A percentile compares a stretch with the other conserved stretches of the same genome.
These are phyloP conservation scores for Thermophis baileyi DNA, from an alignment of 2,113 vertebrate genomes.

Conservation along the genomic window DNA sequence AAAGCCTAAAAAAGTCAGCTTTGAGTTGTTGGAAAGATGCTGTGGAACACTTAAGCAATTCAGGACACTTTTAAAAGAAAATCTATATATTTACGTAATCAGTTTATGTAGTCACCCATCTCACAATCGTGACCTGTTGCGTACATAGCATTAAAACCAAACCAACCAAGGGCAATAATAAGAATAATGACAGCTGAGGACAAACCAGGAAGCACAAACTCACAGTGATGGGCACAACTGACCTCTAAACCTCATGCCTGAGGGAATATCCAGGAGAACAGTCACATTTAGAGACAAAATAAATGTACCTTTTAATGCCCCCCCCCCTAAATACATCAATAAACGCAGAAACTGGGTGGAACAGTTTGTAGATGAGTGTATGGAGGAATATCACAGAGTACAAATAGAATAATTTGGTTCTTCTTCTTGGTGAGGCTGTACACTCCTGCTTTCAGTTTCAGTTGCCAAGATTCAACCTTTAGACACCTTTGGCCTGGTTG, in stretches of 20 bases:
- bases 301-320: neutral
- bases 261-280: neutral
- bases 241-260: neutral
- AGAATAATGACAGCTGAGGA: neutral
- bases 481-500: neutral
- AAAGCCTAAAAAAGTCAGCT: neutral
- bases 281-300: neutral
- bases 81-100: neutral
- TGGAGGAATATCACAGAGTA: neutral
- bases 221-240: neutral
- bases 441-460: neutral
- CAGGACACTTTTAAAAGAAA: neutral
- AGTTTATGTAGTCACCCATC: neutral
- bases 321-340: neutral
- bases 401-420: neutral
- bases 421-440: neutral
- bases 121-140: neutral
- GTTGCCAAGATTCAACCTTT: neutral
- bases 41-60: neutral
- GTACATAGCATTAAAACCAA: neutral
- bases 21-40: neutral
- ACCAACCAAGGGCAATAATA: neutral
- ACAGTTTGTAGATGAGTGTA: neutral
- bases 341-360: neutral
- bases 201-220: neutral